Conservation (phyloP, 64 coral and sea anemone species). For the Dendrophyllia cribrosa region DNA sequence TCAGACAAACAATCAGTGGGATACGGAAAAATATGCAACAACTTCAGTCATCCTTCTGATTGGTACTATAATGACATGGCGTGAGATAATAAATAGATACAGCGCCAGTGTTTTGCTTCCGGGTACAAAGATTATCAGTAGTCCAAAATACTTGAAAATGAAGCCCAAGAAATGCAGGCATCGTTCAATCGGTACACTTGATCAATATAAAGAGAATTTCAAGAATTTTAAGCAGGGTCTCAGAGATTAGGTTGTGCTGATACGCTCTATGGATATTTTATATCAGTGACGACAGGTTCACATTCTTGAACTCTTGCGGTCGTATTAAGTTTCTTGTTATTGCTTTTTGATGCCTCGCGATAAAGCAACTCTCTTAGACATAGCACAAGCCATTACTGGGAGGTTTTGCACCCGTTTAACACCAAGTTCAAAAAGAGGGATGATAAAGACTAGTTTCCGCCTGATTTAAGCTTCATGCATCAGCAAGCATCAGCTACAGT, state of each 20-base stretch:
- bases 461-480: background rate
- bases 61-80: too few species aligned
- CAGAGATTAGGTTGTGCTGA: background rate
- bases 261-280: slow-evolving; percentile 19
- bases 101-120: too few species aligned
- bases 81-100: too few species aligned
- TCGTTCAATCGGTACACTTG: too few species aligned
- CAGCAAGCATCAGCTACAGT: background rate
- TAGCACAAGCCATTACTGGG: background rate
- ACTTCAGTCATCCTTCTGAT: background rate
- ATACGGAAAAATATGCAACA: background rate
- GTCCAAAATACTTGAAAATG: background rate
- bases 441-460: too few species aligned
- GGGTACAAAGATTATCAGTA: too few species aligned
- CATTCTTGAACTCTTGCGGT: background rate
- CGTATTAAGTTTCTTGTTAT: slow-evolving; percentile 23
- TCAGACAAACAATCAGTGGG: too few species aligned
- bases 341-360: slow-evolving; percentile 10
- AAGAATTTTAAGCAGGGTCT: slow-evolving; percentile 8
- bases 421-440: too few species aligned
- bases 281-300: background rate
- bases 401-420: background rate
- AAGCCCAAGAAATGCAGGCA: background rate
- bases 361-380: too few species aligned
- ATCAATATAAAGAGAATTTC: background rate